Evolutionary conservation across 2,113 vertebrate species (phyloP).

Genomic region (Leptobrachium ailaonicum): DNA sequence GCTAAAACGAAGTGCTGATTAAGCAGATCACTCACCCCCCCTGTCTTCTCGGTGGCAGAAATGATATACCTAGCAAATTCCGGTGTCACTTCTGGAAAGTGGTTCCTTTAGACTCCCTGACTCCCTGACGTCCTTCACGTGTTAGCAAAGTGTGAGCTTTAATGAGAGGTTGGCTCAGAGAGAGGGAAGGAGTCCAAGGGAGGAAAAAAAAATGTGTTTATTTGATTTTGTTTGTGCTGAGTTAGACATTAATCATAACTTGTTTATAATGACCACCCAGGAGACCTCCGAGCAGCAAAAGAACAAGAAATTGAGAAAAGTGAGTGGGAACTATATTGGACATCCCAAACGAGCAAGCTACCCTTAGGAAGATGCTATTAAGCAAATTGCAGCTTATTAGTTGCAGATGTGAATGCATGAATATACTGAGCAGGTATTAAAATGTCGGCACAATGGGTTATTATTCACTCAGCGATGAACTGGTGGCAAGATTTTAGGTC

Average conservation of each 20-base stretch:
- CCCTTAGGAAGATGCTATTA: not conserved
- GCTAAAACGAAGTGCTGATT: conserved; percentile 31
- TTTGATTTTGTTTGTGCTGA: conserved; percentile 52
- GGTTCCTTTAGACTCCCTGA: conserved; percentile 4
- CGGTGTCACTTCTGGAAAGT: conserved; percentile 5
- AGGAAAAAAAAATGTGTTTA: not conserved
- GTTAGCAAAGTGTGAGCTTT: conserved; percentile 20
- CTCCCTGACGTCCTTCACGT: conserved; percentile 10
- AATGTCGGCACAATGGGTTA: too few relatives aligned
- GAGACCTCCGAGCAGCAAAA: conserved; percentile 22
- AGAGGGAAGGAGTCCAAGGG: conserved; percentile 41
- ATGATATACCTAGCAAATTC: conserved; percentile 2
- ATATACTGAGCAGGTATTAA: not conserved
- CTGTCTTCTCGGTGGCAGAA: conserved; percentile 11
- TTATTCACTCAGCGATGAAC: too few relatives aligned
- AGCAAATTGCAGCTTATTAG: not conserved
- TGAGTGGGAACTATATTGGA: conserved; percentile 7
- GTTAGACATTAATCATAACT: conserved; percentile 48
- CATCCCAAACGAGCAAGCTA: conserved; percentile 7
- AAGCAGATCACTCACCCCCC: conserved; percentile 2
- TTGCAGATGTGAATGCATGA: not conserved
- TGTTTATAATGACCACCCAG: conserved; percentile 48
- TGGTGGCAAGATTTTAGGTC: too few relatives aligned
- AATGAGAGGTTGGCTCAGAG: conserved; percentile 41
- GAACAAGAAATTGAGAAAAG: conserved; percentile 33